Percentiles rank a stretch among this genome's conserved stretches.
Conservation (phyloP, 2,113 vertebrate species). For the Plotosus lineatus region DNA sequence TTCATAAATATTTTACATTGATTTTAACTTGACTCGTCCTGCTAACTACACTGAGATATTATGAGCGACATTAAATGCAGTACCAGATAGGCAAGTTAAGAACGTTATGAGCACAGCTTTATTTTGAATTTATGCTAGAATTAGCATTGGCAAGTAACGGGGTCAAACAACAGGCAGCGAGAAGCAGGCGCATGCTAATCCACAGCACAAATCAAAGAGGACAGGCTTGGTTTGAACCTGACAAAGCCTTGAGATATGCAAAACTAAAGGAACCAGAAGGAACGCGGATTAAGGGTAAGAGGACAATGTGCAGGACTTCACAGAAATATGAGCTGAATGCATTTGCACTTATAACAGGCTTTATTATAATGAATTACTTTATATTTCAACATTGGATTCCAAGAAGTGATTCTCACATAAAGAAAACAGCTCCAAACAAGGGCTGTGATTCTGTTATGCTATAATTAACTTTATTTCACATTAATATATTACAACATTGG, state of each 20-base stretch:
- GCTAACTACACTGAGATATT: not conserved
- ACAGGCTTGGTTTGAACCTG: not conserved
- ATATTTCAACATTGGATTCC: too few relatives aligned
- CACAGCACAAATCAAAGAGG: conserved; percentile 8
- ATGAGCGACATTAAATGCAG: not conserved
- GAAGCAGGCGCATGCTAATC: not conserved
- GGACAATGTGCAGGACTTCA: not conserved
- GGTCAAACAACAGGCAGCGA: conserved; percentile 14
- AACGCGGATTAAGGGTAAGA: not conserved
- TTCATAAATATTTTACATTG: not conserved
- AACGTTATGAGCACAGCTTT: not conserved
- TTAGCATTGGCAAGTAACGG: not conserved
- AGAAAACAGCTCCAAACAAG: not conserved
- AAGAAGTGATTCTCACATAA: not conserved
- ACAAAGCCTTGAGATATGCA: not conserved
- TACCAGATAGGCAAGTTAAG: not conserved
- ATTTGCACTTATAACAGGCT: not conserved
- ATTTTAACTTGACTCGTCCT: not conserved
- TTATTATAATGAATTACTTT: not conserved
- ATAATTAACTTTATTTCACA: too few relatives aligned
- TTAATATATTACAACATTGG: too few relatives aligned
- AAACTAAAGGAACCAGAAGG: not conserved
- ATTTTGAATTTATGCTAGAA: not conserved
- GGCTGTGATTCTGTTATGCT: too few relatives aligned
- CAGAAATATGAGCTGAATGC: not conserved